A percentile compares a stretch with the other conserved stretches of the same genome.
Conservation (phyloP, 2,113 vertebrate genomes). For the Oncorhynchus gorbuscha region DNA sequence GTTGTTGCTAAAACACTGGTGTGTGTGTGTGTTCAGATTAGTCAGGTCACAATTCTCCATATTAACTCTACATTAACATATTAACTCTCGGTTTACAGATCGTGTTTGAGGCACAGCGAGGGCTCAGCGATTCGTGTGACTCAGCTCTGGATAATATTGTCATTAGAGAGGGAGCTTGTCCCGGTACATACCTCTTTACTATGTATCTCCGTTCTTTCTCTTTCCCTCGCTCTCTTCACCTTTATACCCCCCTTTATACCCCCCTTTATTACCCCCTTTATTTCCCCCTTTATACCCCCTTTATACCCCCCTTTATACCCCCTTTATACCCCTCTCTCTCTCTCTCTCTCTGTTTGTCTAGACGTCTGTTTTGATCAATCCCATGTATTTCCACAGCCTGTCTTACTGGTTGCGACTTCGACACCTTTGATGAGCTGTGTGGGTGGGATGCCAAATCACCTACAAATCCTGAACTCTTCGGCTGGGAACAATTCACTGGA, state of each 20-base stretch:
- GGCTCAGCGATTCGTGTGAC: constrained; percentile 63
- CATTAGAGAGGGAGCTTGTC: constrained; percentile 74
- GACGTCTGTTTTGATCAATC: not conserved
- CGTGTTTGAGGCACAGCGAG: constrained; percentile 72
- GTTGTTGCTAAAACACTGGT: not conserved
- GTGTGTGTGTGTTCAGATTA: not conserved
- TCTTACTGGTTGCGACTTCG: constrained; percentile 74
- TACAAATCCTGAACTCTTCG: constrained; percentile 9
- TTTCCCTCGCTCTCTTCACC: not conserved
- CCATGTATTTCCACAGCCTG: constrained; percentile 65
- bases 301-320: not conserved
- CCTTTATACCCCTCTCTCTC: not conserved
- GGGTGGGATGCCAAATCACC: constrained; percentile 61
- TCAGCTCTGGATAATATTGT: constrained; percentile 75
- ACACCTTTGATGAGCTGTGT: constrained; percentile 61
- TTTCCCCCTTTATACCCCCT: too few species aligned
- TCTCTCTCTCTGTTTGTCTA: not conserved
- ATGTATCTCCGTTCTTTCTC: not conserved
- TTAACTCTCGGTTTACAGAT: constrained; percentile 52
- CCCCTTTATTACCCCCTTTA: too few species aligned
- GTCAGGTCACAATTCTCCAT: too few species aligned
- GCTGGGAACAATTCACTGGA: constrained; percentile 60
- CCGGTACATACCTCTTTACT: constrained; percentile 50
- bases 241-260: not conserved
- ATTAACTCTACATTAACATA: not conserved